Evolutionary conservation across 1,140 invertebrate species (phyloP).

Genomic region (Achroia grisella): DNA sequence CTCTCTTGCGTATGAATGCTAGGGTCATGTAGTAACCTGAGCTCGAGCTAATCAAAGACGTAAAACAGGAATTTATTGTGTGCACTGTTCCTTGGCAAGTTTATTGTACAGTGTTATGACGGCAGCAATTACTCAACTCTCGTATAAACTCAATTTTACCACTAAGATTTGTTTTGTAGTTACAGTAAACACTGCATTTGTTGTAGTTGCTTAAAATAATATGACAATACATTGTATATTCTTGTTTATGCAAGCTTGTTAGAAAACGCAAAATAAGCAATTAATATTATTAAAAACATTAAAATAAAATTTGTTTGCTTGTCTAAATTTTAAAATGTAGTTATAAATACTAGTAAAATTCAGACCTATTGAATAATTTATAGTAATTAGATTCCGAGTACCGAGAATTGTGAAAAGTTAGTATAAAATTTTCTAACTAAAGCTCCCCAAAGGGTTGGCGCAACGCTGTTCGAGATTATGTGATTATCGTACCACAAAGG

Average conservation of each 20-base stretch:
- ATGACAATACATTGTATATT: constrained; percentile 18
- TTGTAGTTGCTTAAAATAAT: constrained; percentile 16
- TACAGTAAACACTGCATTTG: constrained; percentile 13
- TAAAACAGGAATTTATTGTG: constrained; percentile 66
- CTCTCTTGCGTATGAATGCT: constrained; percentile 38
- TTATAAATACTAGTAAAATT: too few relatives aligned
- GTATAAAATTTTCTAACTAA: constrained; percentile 7
- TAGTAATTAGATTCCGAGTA: constrained; percentile 7
- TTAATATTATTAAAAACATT: too few relatives aligned
- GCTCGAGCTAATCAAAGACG: constrained; percentile 61
- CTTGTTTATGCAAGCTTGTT: neutral
- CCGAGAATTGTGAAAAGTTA: constrained; percentile 12
- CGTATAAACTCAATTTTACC: constrained; percentile 36
- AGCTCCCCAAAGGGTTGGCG: constrained; percentile 10
- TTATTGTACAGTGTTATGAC: constrained; percentile 61
- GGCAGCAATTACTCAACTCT: constrained; percentile 62
- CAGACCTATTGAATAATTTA: neutral
- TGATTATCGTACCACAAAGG: constrained; percentile 31
- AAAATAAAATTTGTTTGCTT: too few relatives aligned
- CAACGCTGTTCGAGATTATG: constrained; percentile 22
- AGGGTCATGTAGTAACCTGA: constrained; percentile 52
- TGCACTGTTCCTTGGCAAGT: constrained; percentile 57
- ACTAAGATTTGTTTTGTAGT: constrained; percentile 19
- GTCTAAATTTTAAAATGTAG: too few relatives aligned
- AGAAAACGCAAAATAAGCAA: too few relatives aligned